Base-by-base conservation (phyloP, 2,888 invertebrate species). In the Deilephila porcellus region DNA sequence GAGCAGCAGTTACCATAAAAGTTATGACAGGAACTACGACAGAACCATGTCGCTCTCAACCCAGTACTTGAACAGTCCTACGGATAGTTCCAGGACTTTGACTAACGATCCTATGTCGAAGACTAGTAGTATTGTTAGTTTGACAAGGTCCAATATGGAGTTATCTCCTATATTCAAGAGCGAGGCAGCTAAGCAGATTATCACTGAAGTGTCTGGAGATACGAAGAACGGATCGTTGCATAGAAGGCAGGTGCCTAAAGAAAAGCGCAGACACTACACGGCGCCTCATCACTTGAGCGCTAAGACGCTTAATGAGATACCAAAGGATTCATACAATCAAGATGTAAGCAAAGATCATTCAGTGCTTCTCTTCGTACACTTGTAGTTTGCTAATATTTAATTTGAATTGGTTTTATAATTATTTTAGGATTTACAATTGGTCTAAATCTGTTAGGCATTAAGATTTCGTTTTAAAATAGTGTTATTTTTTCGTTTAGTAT, bases 241-340 rank as follows among this genome's bases (percentile, higher is more conserved):
- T 80, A 92, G 96, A 77, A 95, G 98, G 72, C 96, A 96, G 74
- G 96, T 98, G 59, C 98, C 98, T 0, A 97, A 96, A 81, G 97
- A 98, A 86, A 98, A 98, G 89, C 95, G 98, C 73, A 95, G 98
- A 74, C 98, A 98, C 88, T 97, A 98, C 84, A 98, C 98, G 0
- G 98, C 98, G n/a, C 97, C 97, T 0, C 96, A 97, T 93, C 97
- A 96, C 85, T 90, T 96, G n/a, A 96, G 96, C 77, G 95, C 95
- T 1, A 96, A 94, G 93, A 96, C 95, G 14, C 89, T 96, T 80
- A 96, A 95, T 78, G 96, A 95, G 82, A 88, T 96, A 81, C 95
- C 96, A 0, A 91, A 90, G 62, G 92, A 94, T 77, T 82, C 78
- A 1, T 93, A 90, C 72, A 92, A 89, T 82, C 94, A 94, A 80